A percentile compares a stretch with the other conserved stretches of the same genome.
Conservation (phyloP, 92 coral and sea anemone genomes). For the Galaxea fascicularis region DNA sequence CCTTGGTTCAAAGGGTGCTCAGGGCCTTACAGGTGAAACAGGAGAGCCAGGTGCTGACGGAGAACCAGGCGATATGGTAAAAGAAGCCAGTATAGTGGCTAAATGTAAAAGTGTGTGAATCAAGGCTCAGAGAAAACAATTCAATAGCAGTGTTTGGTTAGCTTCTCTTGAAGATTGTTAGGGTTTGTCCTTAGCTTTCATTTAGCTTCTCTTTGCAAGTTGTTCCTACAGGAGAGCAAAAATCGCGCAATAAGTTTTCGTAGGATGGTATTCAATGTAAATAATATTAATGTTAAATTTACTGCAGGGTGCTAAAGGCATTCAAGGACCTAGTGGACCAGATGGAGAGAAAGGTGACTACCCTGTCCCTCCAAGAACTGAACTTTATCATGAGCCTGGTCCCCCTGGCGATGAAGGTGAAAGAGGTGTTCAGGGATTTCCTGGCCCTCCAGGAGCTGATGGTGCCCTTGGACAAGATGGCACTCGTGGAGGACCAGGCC, state of each 20-base stretch:
- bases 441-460: slow-evolving; percentile 49
- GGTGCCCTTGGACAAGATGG: slow-evolving; percentile 54
- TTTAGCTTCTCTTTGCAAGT: too few species aligned
- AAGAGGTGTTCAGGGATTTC: slow-evolving; percentile 34
- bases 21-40: slow-evolving; percentile 50
- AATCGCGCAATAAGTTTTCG: too few species aligned
- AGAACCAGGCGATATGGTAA: slow-evolving; percentile 27
- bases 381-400: slow-evolving; percentile 41
- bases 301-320: slow-evolving; percentile 36
- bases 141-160: too few species aligned
- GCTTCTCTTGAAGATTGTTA: too few species aligned
- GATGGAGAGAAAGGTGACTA: slow-evolving; percentile 45
- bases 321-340: slow-evolving; percentile 1
- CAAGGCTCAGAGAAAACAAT: too few species aligned
- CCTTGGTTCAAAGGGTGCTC: slow-evolving; percentile 56
- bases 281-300: neutral
- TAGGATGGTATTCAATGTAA: too few species aligned
- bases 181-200: too few species aligned
- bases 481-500: slow-evolving; percentile 44
- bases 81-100: neutral
- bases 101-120: too few species aligned
- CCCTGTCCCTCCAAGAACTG: slow-evolving; percentile 1
- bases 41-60: slow-evolving; percentile 70
- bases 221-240: too few species aligned
- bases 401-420: slow-evolving; percentile 43